phyloP scores from a whole-genome alignment of 1,140 invertebrate genomes.

The Coelopa frigida region DNA sequence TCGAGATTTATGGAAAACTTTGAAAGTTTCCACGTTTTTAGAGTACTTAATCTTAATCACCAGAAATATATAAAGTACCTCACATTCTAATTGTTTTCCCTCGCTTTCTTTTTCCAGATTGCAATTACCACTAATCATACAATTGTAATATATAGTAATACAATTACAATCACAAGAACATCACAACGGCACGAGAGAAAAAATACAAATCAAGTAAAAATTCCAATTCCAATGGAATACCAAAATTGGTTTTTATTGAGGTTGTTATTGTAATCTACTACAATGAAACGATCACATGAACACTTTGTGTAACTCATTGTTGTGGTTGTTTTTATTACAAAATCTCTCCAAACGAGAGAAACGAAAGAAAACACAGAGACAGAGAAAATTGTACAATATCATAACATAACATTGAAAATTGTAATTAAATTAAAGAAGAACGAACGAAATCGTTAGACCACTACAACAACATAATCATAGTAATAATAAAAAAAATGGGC shows the following conservation, averaged over 20 bases:
- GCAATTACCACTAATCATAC: not conserved
- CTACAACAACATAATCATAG: not conserved
- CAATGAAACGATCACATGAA: conserved; percentile 4
- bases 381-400: not conserved
- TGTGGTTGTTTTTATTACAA: not conserved
- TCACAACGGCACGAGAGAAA: not conserved
- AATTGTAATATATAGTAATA: not conserved
- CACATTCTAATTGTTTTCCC: too few species aligned
- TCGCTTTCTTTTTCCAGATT: not conserved
- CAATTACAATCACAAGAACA: not conserved
- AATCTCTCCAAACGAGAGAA: not conserved
- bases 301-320: not conserved
- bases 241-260: not conserved
- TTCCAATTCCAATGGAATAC: not conserved
- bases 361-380: not conserved
- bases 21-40: too few species aligned
- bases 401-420: not conserved
- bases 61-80: too few species aligned
- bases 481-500: not conserved
- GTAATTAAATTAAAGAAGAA: not conserved
- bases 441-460: not conserved
- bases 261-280: not conserved
- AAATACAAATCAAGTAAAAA: not conserved
- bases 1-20: too few species aligned
- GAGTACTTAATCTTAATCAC: too few species aligned